These are phyloP conservation scores for Synergus umbraculus DNA, from an alignment of 2,888 invertebrate genomes.

Conservation along the genomic window DNA sequence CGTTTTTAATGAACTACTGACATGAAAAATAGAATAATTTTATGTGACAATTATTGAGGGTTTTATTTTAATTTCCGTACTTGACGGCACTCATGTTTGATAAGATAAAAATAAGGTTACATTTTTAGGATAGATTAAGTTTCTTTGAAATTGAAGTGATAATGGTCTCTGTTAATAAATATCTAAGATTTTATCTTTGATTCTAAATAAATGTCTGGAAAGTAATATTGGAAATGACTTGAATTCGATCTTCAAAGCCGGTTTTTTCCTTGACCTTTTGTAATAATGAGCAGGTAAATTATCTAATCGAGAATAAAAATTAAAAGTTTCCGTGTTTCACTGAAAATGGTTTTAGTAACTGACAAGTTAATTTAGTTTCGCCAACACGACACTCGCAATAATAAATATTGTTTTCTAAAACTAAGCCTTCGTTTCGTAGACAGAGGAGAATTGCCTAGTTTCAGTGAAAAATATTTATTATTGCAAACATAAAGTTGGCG, in stretches of 20 bases:
- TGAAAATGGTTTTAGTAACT: too few species aligned
- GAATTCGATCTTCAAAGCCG: background rate
- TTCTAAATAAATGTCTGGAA: background rate
- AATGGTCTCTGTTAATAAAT: background rate
- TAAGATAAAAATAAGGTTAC: background rate
- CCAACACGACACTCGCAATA: too few species aligned
- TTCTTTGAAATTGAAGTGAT: background rate
- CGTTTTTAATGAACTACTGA: too few species aligned
- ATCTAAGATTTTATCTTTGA: background rate
- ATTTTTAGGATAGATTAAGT: background rate
- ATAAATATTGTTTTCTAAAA: too few species aligned
- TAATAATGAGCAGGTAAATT: background rate
- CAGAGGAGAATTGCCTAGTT: too few species aligned
- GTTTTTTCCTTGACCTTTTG: background rate
- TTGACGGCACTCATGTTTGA: background rate
- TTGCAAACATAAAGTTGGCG: too few species aligned
- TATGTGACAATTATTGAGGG: background rate
- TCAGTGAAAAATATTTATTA: too few species aligned
- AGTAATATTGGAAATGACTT: background rate
- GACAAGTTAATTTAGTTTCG: too few species aligned
- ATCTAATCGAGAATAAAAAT: background rate
- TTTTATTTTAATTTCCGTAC: background rate
- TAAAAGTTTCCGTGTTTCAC: too few species aligned
- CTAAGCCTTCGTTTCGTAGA: too few species aligned
- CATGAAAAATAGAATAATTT: background rate